phyloP scores from a whole-genome alignment of 2,113 vertebrate genomes.

The Scatophagus argus region DNA sequence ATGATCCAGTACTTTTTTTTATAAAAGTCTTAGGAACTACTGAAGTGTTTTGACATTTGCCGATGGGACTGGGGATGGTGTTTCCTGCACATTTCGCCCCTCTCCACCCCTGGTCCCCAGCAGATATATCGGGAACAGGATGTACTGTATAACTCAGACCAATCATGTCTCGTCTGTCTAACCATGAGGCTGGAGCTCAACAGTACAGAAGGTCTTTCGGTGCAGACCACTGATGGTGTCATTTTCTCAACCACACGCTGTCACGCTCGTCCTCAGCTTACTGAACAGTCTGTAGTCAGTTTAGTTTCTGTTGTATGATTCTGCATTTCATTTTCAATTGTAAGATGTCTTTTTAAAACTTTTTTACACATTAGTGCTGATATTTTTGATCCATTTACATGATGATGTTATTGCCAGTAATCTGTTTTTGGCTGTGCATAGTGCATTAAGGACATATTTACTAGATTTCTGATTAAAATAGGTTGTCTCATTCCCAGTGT shows the following conservation, averaged over 20 bases:
- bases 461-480: too few relatives aligned
- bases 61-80: background rate
- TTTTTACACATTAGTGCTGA: background rate
- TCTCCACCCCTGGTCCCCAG: too few relatives aligned
- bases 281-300: too few relatives aligned
- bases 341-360: background rate
- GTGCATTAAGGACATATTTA: too few relatives aligned
- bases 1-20: conserved; percentile 7
- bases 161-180: conserved; percentile 3
- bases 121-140: background rate
- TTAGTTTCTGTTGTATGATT: too few relatives aligned
- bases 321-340: background rate
- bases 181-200: conserved; percentile 6
- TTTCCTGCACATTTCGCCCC: background rate
- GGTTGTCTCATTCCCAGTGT: too few relatives aligned
- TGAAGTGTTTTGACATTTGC: conserved; percentile 4
- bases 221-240: conserved; percentile 13
- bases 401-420: background rate
- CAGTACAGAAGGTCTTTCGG: background rate
- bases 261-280: background rate
- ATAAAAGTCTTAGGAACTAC: background rate
- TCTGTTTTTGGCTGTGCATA: too few relatives aligned
- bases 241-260: background rate
- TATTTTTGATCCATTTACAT: background rate
- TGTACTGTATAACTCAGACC: background rate